These are phyloP conservation scores for Eulemur rubriventer DNA, from an alignment of 2,797 vertebrate genomes.

Conservation along the genomic window DNA sequence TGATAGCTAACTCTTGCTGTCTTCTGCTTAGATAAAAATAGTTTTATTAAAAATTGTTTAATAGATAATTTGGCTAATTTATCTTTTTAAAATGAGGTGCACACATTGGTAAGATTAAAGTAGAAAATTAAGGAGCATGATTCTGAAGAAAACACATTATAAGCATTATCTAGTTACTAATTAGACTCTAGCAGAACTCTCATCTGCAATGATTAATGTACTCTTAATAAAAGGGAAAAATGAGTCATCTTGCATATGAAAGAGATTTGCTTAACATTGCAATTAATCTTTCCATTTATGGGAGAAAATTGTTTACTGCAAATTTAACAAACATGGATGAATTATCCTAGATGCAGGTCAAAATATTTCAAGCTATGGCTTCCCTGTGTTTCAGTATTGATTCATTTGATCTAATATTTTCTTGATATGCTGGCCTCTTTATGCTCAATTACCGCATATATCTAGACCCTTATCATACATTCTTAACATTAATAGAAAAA, in stretches of 20 bases:
- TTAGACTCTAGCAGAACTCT: conserved; percentile 70
- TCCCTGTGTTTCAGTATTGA: conserved; percentile 63
- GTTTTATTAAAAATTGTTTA: background rate
- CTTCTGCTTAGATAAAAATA: conserved; percentile 24
- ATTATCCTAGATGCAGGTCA: conserved; percentile 64
- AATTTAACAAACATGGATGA: conserved; percentile 59
- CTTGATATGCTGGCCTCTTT: conserved; percentile 45
- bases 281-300: conserved; percentile 80
- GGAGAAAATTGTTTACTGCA: conserved; percentile 57
- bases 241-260: conserved; percentile 60
- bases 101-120: conserved; percentile 42
- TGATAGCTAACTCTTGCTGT: conserved; percentile 69
- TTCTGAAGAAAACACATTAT: conserved; percentile 73
- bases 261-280: conserved; percentile 69
- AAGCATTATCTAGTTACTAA: conserved; percentile 76
- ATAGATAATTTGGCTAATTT: conserved; percentile 23
- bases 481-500: conserved; percentile 46
- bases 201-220: conserved; percentile 75
- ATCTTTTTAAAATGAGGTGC: conserved; percentile 46
- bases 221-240: conserved; percentile 69
- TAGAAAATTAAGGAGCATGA: conserved; percentile 62
- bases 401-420: conserved; percentile 70
- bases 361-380: conserved; percentile 39
- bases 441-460: conserved; percentile 49
- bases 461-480: conserved; percentile 50